Evolutionary conservation across 2,888 invertebrate species (phyloP).

Genomic region (Lasioglossum lativentre): DNA sequence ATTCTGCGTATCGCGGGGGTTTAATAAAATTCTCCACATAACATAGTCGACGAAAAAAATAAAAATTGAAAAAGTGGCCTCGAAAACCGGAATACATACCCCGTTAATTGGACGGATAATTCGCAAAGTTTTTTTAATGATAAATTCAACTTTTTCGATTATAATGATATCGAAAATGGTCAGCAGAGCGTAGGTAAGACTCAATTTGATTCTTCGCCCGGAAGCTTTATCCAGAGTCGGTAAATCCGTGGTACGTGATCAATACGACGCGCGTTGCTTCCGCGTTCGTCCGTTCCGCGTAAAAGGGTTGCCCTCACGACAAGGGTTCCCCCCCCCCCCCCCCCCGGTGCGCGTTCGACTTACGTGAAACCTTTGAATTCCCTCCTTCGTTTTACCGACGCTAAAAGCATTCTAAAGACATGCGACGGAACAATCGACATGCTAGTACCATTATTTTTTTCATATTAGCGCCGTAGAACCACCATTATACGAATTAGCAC

Average conservation of each 20-base stretch:
- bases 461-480: background rate
- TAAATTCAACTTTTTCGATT: background rate
- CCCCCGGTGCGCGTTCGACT: conserved; percentile 22
- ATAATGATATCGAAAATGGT: background rate
- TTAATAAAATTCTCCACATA: no score
- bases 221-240: conserved; percentile 52
- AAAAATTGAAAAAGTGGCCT: background rate
- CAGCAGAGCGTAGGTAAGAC: background rate
- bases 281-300: conserved; percentile 47
- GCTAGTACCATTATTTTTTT: background rate
- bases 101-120: background rate
- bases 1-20: no score
- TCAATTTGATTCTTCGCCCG: conserved; percentile 29
- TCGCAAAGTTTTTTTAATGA: background rate
- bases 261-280: conserved; percentile 59
- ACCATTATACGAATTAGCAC: background rate
- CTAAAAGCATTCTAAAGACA: conserved; percentile 1
- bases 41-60: background rate
- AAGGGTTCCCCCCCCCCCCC: background rate
- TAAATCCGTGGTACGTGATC: conserved; percentile 64
- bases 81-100: background rate
- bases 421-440: background rate
- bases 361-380: conserved; percentile 40
- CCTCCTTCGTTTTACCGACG: conserved; percentile 17
- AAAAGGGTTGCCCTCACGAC: conserved; percentile 49